phyloP scores from a whole-genome alignment of 2,797 vertebrate species.

The Mastacembelus armatus region DNA sequence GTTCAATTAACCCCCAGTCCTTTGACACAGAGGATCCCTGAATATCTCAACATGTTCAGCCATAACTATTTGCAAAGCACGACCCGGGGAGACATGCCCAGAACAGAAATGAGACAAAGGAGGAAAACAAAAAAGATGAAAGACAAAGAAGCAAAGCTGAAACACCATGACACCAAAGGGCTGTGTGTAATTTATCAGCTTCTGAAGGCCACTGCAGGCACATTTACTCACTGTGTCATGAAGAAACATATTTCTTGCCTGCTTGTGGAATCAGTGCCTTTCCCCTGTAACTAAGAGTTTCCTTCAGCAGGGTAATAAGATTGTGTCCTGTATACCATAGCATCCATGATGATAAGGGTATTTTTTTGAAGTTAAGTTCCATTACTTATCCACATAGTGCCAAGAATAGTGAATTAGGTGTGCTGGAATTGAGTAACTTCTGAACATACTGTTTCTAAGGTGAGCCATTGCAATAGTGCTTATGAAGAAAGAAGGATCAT shows the following conservation, averaged over 20 bases:
- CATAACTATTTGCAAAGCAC: slow-evolving; percentile 28
- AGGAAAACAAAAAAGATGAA: slow-evolving; percentile 26
- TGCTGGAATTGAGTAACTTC: slow-evolving; percentile 1
- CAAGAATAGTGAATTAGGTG: slow-evolving; percentile 20
- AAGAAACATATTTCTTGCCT: slow-evolving; percentile 60
- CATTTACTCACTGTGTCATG: slow-evolving; percentile 72
- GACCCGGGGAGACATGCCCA: slow-evolving; percentile 25
- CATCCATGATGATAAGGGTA: slow-evolving; percentile 29
- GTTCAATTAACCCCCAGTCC: slow-evolving; percentile 61
- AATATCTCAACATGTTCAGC: slow-evolving; percentile 26
- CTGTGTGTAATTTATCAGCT: slow-evolving; percentile 66
- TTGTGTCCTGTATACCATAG: slow-evolving; percentile 30
- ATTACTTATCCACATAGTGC: slow-evolving; percentile 30
- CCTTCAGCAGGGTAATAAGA: slow-evolving; percentile 43
- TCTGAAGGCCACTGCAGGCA: slow-evolving; percentile 71
- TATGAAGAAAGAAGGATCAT: not conserved
- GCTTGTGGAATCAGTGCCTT: slow-evolving; percentile 42
- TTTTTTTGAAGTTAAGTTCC: slow-evolving; percentile 41
- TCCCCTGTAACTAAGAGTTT: slow-evolving; percentile 35
- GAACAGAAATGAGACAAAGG: slow-evolving; percentile 27
- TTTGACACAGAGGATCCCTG: slow-evolving; percentile 27
- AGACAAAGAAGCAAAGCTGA: slow-evolving; percentile 40
- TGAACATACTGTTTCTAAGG: not conserved
- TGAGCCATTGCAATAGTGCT: slow-evolving; percentile 7
- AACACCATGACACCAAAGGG: slow-evolving; percentile 44